Base-by-base conservation (phyloP, 2,113 vertebrate species). In the Ciconia boyciana region DNA sequence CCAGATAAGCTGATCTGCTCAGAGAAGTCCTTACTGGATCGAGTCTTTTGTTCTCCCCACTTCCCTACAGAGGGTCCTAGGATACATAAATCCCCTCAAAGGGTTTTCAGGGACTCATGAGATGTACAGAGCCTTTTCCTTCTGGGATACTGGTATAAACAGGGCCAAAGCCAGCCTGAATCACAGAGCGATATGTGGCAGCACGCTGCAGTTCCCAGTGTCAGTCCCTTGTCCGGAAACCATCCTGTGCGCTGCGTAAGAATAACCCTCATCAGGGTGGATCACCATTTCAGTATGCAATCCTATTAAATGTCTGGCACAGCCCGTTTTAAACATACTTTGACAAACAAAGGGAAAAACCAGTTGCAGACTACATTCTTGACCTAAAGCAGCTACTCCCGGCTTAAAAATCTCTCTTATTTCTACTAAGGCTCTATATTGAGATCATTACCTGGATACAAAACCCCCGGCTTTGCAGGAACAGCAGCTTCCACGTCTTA, bases 151-250 rank as follows among this genome's bases (percentile, higher is more conserved):
- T 3, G 28, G 13, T 13, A 21, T 5, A 17, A 71, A 34, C 0
- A 2, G 2, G 36, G 60, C 25, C n/a, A 55, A 80, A 54, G 11
- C 16, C 76, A 89, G 7, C 22, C 19, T 0, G 25, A 31, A 20
- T n/a, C 19, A 10, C 39, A 4, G 0, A 70, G 43, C 11, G 3
- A 15, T 0, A 6, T 2, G 18, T 7, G 13, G 60, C 28, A 29
- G 57, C 18, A 34, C 0, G 15, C 18, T 41, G 10, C 9, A 43
- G 32, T 19, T 11, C 51, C 51, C 55, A 16, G 25, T 1, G 3
- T 10, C 43, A 32, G 21, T 11, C 46, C 49, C 17, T 24, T 2
- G 7, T 25, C 55, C 8, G 0, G 8, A 44, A 43, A 19, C 6
- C 39, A 16, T 3, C 25, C 82, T 2, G 2, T 2, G 20, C 1